A percentile compares a stretch with the other conserved stretches of the same genome.
Conservation (phyloP, 2,797 vertebrate species). For the Pseudocheirus occidentalis region DNA sequence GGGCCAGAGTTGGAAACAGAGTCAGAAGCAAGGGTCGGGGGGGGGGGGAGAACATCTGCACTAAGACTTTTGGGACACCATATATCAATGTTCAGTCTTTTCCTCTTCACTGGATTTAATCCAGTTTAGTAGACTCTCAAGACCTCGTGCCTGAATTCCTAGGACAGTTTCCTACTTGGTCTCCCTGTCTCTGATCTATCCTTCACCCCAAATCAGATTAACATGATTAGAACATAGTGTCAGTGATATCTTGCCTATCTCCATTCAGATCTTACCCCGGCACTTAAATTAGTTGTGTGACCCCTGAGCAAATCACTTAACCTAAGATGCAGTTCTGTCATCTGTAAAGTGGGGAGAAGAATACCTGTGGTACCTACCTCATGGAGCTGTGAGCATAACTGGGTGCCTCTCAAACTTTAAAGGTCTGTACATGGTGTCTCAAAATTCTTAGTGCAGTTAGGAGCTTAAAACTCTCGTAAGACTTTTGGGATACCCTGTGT, state of each 20-base stretch:
- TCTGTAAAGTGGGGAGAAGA: neutral
- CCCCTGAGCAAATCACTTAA: neutral
- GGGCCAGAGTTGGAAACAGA: neutral
- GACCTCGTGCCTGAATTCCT: neutral
- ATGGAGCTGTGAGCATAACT: neutral
- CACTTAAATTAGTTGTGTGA: neutral
- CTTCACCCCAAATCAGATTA: neutral
- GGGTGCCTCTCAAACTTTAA: neutral
- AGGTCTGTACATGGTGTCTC: neutral
- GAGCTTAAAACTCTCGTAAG: neutral
- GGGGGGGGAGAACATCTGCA: neutral
- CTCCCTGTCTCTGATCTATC: neutral
- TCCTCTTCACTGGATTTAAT: neutral
- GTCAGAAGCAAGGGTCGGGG: too few relatives aligned
- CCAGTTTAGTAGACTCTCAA: neutral
- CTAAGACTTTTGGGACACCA: neutral
- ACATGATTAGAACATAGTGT: neutral
- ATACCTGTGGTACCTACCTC: neutral
- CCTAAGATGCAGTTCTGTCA: neutral
- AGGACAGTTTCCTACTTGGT: neutral
- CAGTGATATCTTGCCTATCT: neutral
- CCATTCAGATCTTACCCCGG: neutral
- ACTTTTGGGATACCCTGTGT: neutral
- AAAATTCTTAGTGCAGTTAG: neutral
- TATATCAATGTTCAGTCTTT: neutral